Evolutionary conservation across 2,113 vertebrate species (phyloP).

Genomic region (Oenanthe melanoleuca): DNA sequence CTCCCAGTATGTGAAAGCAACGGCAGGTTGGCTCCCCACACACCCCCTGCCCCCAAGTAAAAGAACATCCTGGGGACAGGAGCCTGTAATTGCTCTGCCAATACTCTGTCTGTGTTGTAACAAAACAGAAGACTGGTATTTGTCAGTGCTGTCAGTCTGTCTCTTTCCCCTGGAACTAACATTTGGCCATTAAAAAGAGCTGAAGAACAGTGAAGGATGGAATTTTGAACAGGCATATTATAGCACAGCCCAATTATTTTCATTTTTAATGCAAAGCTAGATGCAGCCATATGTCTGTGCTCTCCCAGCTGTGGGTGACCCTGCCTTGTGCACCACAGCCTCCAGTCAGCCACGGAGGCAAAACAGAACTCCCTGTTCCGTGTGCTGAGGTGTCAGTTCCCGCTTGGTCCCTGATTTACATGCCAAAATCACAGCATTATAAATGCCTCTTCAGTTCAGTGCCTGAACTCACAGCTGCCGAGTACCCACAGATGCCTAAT

Average conservation of each 20-base stretch:
- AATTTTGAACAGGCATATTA: background rate
- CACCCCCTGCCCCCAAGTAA: background rate
- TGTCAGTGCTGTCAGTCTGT: background rate
- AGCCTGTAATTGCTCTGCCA: background rate
- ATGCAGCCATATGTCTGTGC: background rate
- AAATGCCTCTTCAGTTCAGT: background rate
- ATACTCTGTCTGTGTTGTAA: background rate
- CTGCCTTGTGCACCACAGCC: background rate
- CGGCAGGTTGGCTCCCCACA: background rate
- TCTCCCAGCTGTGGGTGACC: background rate
- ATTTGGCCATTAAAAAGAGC: background rate
- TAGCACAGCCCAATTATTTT: background rate
- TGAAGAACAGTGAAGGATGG: background rate
- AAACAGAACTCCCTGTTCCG: background rate
- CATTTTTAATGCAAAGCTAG: background rate
- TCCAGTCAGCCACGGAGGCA: background rate
- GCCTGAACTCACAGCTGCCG: background rate
- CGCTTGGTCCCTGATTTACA: background rate
- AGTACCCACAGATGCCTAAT: background rate
- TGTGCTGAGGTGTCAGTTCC: background rate
- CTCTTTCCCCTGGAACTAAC: background rate
- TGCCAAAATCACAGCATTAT: background rate
- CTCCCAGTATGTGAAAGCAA: background rate
- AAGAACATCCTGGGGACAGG: background rate
- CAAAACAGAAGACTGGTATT: background rate